Percentiles rank a stretch among this genome's conserved stretches.
Conservation (phyloP, 2,888 invertebrate genomes). For the Tinea pellionella region DNA sequence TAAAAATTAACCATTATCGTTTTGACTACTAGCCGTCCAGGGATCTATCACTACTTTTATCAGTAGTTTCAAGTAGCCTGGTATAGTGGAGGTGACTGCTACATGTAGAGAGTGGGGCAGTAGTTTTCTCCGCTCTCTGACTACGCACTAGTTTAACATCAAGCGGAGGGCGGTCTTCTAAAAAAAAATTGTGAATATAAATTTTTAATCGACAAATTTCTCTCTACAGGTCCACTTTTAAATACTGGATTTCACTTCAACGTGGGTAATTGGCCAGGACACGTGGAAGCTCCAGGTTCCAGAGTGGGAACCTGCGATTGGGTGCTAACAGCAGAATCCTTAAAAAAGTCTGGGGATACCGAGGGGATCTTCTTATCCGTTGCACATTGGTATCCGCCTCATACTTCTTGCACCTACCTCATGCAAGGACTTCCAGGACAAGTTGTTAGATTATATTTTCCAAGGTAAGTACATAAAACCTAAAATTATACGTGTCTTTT, state of each 20-base stretch:
- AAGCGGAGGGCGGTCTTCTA: too few relatives aligned
- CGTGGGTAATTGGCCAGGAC: conserved; percentile 94
- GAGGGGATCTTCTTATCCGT: conserved; percentile 92
- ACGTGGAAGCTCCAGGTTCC: conserved; percentile 89
- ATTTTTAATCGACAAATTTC: too few relatives aligned
- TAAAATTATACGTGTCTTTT: too few relatives aligned
- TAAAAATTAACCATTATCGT: too few relatives aligned
- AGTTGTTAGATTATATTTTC: conserved; percentile 90
- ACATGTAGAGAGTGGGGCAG: too few relatives aligned
- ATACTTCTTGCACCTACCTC: conserved; percentile 91
- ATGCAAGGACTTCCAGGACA: conserved; percentile 89
- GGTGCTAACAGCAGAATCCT: conserved; percentile 84
- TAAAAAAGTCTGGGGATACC: conserved; percentile 81
- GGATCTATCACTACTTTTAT: too few relatives aligned
- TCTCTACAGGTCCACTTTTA: conserved; percentile 79
- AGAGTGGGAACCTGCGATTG: conserved; percentile 90
- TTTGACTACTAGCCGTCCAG: too few relatives aligned
- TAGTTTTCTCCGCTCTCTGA: too few relatives aligned
- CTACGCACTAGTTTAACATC: too few relatives aligned
- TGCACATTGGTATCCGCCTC: conserved; percentile 94
- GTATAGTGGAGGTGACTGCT: too few relatives aligned
- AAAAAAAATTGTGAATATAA: too few relatives aligned
- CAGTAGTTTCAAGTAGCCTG: too few relatives aligned
- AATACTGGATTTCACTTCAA: conserved; percentile 96
- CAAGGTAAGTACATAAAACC: conserved; percentile 76